Base-by-base conservation (phyloP, 2,797 vertebrate genomes). In the Pachyuromys duprasi region DNA sequence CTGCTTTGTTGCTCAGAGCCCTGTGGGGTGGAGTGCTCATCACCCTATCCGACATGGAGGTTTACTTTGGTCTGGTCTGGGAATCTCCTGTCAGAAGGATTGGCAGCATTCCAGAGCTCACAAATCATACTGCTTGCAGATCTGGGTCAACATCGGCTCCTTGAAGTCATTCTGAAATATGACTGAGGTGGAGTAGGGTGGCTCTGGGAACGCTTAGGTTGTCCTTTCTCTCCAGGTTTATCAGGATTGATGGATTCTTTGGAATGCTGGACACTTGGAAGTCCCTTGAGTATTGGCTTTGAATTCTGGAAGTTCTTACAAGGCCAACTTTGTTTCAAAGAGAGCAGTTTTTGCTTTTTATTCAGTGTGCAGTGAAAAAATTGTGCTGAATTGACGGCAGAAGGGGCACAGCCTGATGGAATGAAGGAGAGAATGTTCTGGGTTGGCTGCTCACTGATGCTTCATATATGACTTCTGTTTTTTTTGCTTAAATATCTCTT, bases 251-350 rank as follows among this genome's bases (percentile, higher is more conserved):
- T 96, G 82, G 82, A 17, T 55, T 89, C 49, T 94, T 82, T 94
- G 92, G 92, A 45, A 67, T 67, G 67, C 67, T 80, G 78, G 81
- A 96, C 75, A 87, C 88, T 92, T 93, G 93, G 95, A 91, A 89
- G 92, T 92, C 90, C 55, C 97, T 55, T 69, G 67, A 95, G 42
- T 92, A 65, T 87, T 74, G 86, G 22, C 91, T 97, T 94, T 96
- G 92, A 96, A 87, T 96, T 96, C 88, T 91, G 42, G 91, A 90
- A 88, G 75, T 92, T 94, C 79, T 96, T 96, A 90, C 14, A 96
- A 96, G 89, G 74, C 95, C 78, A 95, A 67, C 75, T 86, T 94
- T 31, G 70, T 94, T 96, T 94, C 74, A 94, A 83, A 95, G 90
- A 95, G 76, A 96, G 8, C 36, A 72, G 76, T 95, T 91, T 96